Conservation (phyloP, 2,113 vertebrate species). For the Stigmatopora nigra region DNA sequence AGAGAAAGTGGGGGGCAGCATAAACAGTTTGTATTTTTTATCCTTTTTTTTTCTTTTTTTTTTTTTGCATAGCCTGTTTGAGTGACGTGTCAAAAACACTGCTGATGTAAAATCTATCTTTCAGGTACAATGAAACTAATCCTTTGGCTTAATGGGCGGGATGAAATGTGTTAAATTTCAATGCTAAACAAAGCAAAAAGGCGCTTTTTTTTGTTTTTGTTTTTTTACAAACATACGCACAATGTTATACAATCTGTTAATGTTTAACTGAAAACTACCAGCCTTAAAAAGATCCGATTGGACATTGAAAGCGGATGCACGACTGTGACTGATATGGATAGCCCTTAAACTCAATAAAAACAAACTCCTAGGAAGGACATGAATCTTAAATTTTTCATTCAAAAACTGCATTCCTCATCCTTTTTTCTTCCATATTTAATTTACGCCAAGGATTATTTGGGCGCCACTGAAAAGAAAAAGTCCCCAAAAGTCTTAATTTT, state of each 20-base stretch:
- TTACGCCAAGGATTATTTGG: background rate
- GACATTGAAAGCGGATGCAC: slow-evolving; percentile 10
- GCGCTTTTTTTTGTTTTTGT: slow-evolving; percentile 10
- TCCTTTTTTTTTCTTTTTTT: slow-evolving; percentile 44
- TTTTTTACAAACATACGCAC: slow-evolving; percentile 27
- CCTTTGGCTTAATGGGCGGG: slow-evolving; percentile 52
- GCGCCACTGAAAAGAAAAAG: slow-evolving; percentile 14
- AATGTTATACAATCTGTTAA: slow-evolving; percentile 43
- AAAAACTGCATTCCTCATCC: slow-evolving; percentile 6
- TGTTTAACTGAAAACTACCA: slow-evolving; percentile 30
- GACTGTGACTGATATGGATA: slow-evolving; percentile 50
- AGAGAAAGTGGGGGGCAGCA: slow-evolving; percentile 52
- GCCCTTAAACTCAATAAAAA: slow-evolving; percentile 63
- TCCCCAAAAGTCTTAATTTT: slow-evolving; percentile 1
- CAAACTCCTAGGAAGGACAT: slow-evolving; percentile 44
- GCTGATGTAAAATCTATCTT: slow-evolving; percentile 35
- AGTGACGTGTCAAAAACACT: slow-evolving; percentile 42
- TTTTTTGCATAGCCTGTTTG: slow-evolving; percentile 71
- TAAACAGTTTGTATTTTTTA: slow-evolving; percentile 54
- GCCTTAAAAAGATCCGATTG: slow-evolving; percentile 14
- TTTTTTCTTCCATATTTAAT: background rate
- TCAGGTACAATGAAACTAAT: slow-evolving; percentile 5
- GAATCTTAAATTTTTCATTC: slow-evolving; percentile 17
- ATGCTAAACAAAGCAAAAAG: slow-evolving; percentile 12
- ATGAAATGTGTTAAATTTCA: background rate